phyloP scores from a whole-genome alignment of 2,797 vertebrate genomes.

The Sebastes aleutianus region DNA sequence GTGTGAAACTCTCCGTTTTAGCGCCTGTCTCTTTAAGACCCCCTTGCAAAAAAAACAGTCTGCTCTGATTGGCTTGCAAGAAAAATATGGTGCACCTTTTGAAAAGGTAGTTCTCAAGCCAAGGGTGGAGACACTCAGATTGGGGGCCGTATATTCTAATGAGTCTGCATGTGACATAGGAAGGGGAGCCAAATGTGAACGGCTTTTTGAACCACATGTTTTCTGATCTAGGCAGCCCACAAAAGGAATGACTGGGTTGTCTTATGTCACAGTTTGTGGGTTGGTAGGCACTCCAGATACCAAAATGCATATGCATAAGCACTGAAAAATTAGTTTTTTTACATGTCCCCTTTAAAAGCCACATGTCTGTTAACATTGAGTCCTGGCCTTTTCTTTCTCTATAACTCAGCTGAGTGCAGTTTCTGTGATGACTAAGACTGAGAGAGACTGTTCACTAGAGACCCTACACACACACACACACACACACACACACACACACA shows the following conservation, averaged over 20 bases:
- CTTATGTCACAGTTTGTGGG: neutral
- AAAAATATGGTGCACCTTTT: too few relatives aligned
- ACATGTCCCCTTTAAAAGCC: constrained; percentile 26
- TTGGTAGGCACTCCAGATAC: neutral
- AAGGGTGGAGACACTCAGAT: too few relatives aligned
- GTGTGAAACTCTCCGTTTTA: too few relatives aligned
- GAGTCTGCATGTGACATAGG: too few relatives aligned
- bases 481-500: neutral
- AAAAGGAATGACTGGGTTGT: neutral
- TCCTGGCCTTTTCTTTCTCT: constrained; percentile 29
- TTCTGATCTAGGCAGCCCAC: neutral
- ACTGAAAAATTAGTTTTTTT: neutral
- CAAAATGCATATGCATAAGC: neutral
- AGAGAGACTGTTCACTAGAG: constrained; percentile 70
- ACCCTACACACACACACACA: constrained; percentile 36
- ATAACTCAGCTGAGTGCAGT: constrained; percentile 54
- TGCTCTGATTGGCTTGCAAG: too few relatives aligned
- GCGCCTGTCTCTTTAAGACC: too few relatives aligned
- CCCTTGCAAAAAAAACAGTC: too few relatives aligned
- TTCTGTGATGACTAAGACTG: constrained; percentile 72
- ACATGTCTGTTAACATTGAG: constrained; percentile 13
- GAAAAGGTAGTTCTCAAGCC: too few relatives aligned
- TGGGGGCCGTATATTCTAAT: too few relatives aligned
- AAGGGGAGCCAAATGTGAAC: too few relatives aligned
- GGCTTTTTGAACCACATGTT: too few relatives aligned